Evolutionary conservation across 2,113 vertebrate species (phyloP).

Genomic region (Hypanus sabinus): DNA sequence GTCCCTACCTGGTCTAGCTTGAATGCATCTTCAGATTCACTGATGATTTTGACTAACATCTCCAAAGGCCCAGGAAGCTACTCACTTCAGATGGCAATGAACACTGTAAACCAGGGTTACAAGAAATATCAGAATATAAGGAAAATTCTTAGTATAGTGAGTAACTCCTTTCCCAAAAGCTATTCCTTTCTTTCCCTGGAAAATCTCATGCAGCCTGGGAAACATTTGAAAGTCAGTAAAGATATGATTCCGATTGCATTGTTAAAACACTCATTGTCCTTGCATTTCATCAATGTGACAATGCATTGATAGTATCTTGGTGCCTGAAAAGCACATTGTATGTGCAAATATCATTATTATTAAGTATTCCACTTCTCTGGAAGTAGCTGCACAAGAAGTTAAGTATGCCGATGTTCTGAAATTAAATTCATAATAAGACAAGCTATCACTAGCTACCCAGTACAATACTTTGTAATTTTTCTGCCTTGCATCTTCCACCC

Average conservation of each 20-base stretch:
- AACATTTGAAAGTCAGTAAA: neutral
- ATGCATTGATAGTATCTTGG: no score
- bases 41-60: no score
- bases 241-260: neutral
- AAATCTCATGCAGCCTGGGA: neutral
- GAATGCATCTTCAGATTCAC: no score
- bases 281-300: no score
- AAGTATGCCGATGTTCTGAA: neutral
- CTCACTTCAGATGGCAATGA: no score
- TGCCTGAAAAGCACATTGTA: no score
- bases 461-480: neutral
- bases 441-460: no score
- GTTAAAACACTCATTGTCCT: neutral
- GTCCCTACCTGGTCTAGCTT: no score
- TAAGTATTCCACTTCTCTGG: neutral
- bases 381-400: neutral
- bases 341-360: neutral
- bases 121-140: no score
- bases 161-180: neutral
- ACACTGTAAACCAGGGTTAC: no score
- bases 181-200: neutral
- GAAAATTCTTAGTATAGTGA: neutral
- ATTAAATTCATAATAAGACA: neutral
- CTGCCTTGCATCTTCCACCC: neutral
- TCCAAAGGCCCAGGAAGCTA: no score